phyloP scores from a whole-genome alignment of 2,888 invertebrate species.

The Ephialtes manifestator region DNA sequence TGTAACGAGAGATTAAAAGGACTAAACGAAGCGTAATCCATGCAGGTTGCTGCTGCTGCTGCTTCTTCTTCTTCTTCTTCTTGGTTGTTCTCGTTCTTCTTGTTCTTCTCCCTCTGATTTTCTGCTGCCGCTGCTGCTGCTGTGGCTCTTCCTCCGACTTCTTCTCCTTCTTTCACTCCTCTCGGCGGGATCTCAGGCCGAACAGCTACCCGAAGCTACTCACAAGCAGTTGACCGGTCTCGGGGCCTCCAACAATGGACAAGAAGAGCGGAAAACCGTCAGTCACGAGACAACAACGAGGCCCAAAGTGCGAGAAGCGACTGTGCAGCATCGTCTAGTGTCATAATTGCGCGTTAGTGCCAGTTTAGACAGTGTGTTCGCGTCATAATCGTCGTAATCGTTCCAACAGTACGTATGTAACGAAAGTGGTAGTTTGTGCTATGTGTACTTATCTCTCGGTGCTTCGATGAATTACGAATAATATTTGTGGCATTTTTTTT shows the following conservation, averaged over 20 bases:
- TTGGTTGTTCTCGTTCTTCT: slow-evolving; percentile 28
- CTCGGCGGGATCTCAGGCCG: slow-evolving; percentile 28
- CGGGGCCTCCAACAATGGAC: slow-evolving; percentile 50
- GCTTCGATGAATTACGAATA: slow-evolving; percentile 27
- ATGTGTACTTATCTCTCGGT: neutral
- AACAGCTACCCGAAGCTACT: slow-evolving; percentile 13
- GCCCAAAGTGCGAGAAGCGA: slow-evolving; percentile 25
- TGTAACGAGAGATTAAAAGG: slow-evolving; percentile 21
- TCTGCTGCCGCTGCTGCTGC: neutral
- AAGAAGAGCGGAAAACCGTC: slow-evolving; percentile 56
- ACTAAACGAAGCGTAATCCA: slow-evolving; percentile 4
- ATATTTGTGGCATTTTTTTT: slow-evolving; percentile 31
- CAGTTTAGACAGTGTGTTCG: slow-evolving; percentile 12
- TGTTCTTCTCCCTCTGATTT: slow-evolving; percentile 52
- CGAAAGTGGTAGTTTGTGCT: slow-evolving; percentile 4
- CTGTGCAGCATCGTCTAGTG: slow-evolving; percentile 8
- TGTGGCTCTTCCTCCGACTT: slow-evolving; percentile 48
- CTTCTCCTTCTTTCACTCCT: slow-evolving; percentile 41
- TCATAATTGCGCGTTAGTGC: slow-evolving; percentile 34
- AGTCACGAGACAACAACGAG: slow-evolving; percentile 55
- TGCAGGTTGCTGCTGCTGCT: slow-evolving; percentile 32
- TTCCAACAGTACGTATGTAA: neutral
- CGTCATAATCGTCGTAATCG: slow-evolving; percentile 18
- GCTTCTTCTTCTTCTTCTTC: slow-evolving; percentile 17
- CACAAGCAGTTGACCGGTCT: slow-evolving; percentile 68